Base-by-base conservation (phyloP, 2,888 invertebrate genomes). In the Spodoptera littoralis region DNA sequence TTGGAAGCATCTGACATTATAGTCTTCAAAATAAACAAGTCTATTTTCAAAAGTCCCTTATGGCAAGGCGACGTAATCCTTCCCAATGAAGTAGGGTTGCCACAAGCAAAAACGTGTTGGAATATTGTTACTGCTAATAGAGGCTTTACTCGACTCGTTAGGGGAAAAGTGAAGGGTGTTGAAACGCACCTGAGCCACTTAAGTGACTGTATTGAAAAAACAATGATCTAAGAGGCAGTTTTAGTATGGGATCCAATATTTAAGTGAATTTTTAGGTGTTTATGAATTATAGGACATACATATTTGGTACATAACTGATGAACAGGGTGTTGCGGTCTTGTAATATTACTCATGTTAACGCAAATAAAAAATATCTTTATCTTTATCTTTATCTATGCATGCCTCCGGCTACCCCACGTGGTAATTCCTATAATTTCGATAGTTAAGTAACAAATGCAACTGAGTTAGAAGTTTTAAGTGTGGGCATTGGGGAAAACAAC, bases 111-210 rank as follows among this genome's bases (percentile, higher is more conserved):
- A 84, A 82, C 79, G 77, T 85, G 86, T 84, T 77, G 73, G 79
- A 76, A 80, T 80, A 84, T 84, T 83, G 84, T 86, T 84, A 84
- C 80, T 81, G 81, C 79, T 83, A 84, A 84, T 84, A 82, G 75
- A 74, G 59, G 70, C 63, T 62, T 51, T 55, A 53, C 61, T 50
- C 60, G 49, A 18, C 67, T 73, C 68, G 71, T 76, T 76, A 70
- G 62, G 55, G 56, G 61, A 66, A 62, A 53, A 62, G 64, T 74
- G 67, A 65, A 65, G 60, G 63, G 60, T 59, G 62, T 48, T 45
- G 47, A 53, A 57, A 45, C 73, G 51, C 71, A 81, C 77, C 74
- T 74, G 77, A 58, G 73, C 51, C 58, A 57, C 49, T 50, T 67
- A 73, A 70, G 75, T 66, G 53, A 57, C 50, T 73, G 54, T 73